Evolutionary conservation across 2,888 invertebrate genomes (phyloP), one percentile per base, ranked within the genome.

Genomic region (Cyclophora punctaria): DNA sequence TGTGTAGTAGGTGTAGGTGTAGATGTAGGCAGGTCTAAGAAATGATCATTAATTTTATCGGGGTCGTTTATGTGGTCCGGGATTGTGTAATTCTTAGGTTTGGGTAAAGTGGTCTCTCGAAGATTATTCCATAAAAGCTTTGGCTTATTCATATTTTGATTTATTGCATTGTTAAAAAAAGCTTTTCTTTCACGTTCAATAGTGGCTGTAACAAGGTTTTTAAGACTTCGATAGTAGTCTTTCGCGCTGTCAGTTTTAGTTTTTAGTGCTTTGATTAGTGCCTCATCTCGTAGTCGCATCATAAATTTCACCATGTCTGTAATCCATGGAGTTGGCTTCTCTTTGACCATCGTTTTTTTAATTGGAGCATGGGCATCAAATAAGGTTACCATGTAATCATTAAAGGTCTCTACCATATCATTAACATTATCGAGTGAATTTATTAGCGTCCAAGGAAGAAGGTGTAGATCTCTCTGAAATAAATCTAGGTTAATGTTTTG

Each of bases 41-140:
- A 51, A 4, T 48, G 46, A n/a, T 44, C 6, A 35, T 48, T 51
- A 6, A 51, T 48, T 2, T 37, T 4, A 41, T 48, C 35, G 2
- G 51, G 48, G n/a, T 51, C 46, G 20, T 20, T 5, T 3, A 43
- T 20, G 3, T 20, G 43, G 5, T n/a, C 5, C 5, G 43, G 20
- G 1, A 43, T 4, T 5, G 5, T 7, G 3, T 4, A 3, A 20
- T 43, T n/a, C 5, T 7, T 20, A 4, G 3, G n/a, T 3, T 20
- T 43, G 20, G 43, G 43, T 20, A 20, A 20, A 3, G 20, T 20
- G 5, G 43, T 20, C 5, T n/a, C 5, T 20, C 20, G n/a, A 20
- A 43, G 5, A 20, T 3, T 43, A 20, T 43, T 43, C 43, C 43
- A 43, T 5, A 43, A 5, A 20, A 20, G 5, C 5, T n/a, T 20